Conservation (phyloP, 2,888 invertebrate genomes). For the Epistrophe grossulariae region DNA sequence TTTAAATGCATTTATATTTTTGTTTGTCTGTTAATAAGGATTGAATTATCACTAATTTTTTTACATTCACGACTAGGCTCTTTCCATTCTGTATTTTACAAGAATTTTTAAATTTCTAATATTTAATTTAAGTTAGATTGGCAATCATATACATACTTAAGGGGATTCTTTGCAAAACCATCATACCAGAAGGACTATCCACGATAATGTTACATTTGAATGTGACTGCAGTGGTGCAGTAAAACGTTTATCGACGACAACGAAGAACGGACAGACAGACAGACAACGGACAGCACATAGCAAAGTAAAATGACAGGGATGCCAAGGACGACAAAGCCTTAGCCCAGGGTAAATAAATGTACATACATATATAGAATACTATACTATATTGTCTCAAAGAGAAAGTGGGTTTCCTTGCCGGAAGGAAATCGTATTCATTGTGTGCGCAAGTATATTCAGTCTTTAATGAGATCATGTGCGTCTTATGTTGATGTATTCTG, state of each 20-base stretch:
- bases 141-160: slow-evolving; percentile 14
- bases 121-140: neutral
- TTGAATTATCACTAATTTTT: too few relatives aligned
- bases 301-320: slow-evolving; percentile 19
- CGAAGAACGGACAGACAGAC: slow-evolving; percentile 21
- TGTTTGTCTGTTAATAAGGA: too few relatives aligned
- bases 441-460: slow-evolving; percentile 59
- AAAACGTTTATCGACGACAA: slow-evolving; percentile 73
- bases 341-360: neutral
- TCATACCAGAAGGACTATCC: slow-evolving; percentile 47
- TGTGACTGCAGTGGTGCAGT: slow-evolving; percentile 72
- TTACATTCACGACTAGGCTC: too few relatives aligned
- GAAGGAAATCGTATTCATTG: slow-evolving; percentile 71
- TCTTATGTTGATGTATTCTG: slow-evolving; percentile 58
- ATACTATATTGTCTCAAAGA: slow-evolving; percentile 32
- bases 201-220: slow-evolving; percentile 67
- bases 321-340: slow-evolving; percentile 35
- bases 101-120: neutral
- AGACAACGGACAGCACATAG: neutral
- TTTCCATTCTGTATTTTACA: too few relatives aligned
- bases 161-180: slow-evolving; percentile 28
- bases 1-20: too few relatives aligned
- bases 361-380: neutral
- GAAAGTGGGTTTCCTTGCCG: slow-evolving; percentile 55
- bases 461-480: slow-evolving; percentile 75